Evolutionary conservation across 2,113 vertebrate genomes (phyloP), one percentile per base, ranked within the genome.

Genomic region (Leptobrachium leishanense): DNA sequence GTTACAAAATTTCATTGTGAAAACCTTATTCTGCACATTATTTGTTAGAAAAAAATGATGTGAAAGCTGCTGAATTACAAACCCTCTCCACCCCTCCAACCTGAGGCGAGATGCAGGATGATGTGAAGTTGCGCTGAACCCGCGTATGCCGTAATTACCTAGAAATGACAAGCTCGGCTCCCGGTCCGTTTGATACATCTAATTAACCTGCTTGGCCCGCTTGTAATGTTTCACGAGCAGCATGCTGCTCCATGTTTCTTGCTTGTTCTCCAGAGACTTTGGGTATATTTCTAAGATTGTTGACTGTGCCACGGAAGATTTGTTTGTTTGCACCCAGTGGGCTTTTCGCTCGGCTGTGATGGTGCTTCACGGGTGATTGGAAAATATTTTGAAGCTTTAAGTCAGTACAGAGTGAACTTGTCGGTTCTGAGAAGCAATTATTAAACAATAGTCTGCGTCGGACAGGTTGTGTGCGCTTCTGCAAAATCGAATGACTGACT

Each of bases 171-270:
- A 54, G 44, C 69, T 11, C 20, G 50, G 50, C 69, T 72, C 44
- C 50, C 20, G 12, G 69, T 72, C 41, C 6, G 20, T 54, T 54
- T 54, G 46, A 72, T 55, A 54, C 69, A 72, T 72, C 69, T 54
- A 72, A 72, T 72, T 72, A 72, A 72, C 69, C 69, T 54, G 69
- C 50, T 50, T 72, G 43, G 68, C 43, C 43, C 13, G 43, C 11
- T 31, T 72, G 44, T 72, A 72, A 72, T 72, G 31, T 72, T 70
- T 70, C 46, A 72, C 54, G 50, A 40, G 69, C 69, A 39, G 69
- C 46, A 50, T 69, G 43, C 68, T 46, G 43, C 43, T 69, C 43
- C 43, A 44, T 39, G 46, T 72, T 72, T n/a, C 43, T 7, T 70
- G 43, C 68, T 54, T 8, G 10, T 55, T 54, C 69, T 13, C 69